A percentile compares a stretch with the other conserved stretches of the same genome.
Evolutionary conservation across 2,888 invertebrate species (phyloP).

Genomic region (Neoitamus cyanurus): DNA sequence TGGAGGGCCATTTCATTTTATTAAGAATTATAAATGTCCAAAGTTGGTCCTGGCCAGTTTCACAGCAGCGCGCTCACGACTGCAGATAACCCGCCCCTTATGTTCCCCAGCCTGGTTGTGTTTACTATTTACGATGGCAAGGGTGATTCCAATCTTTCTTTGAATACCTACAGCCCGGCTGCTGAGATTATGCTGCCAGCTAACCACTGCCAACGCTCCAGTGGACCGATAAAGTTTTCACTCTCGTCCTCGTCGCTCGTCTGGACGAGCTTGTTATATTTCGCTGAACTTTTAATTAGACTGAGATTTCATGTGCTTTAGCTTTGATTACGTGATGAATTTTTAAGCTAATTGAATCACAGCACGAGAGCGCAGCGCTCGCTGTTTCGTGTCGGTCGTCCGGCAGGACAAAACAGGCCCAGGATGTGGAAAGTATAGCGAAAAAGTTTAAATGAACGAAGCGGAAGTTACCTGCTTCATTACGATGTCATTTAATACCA

Average conservation of each 20-base stretch:
- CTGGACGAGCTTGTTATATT: conserved; percentile 48
- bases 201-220: background rate
- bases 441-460: background rate
- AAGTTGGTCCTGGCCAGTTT: conserved; percentile 43
- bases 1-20: conserved; percentile 47
- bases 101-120: background rate
- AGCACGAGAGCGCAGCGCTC: background rate
- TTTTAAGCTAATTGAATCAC: conserved; percentile 30
- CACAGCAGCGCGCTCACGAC: background rate
- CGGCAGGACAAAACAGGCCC: background rate
- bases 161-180: conserved; percentile 4
- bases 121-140: conserved; percentile 14
- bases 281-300: conserved; percentile 49
- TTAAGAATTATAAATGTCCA: conserved; percentile 50
- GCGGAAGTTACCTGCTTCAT: background rate
- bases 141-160: conserved; percentile 15
- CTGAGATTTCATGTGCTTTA: conserved; percentile 25
- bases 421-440: background rate
- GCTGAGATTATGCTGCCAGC: background rate
- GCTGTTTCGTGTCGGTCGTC: background rate
- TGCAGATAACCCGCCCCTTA: background rate
- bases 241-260: background rate
- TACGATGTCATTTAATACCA: background rate
- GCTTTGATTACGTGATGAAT: conserved; percentile 39
- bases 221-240: conserved; percentile 43